These are phyloP conservation scores for Hemiscyllium ocellatum DNA, from an alignment of 2,113 vertebrate genomes.

Conservation along the genomic window DNA sequence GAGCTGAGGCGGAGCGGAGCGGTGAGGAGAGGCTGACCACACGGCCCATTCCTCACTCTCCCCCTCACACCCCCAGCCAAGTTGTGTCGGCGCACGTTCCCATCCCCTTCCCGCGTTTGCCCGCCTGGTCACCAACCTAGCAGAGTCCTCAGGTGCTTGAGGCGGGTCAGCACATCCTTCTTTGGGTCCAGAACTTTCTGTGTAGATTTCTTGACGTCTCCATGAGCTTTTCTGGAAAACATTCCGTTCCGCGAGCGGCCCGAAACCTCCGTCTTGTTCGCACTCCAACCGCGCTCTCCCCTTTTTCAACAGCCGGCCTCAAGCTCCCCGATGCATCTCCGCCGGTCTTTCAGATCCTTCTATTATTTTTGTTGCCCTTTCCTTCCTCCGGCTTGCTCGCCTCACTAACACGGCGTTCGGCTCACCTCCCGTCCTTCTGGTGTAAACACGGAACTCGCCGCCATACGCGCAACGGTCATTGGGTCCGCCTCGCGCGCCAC, in stretches of 20 bases:
- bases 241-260: constrained; percentile 60
- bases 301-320: neutral
- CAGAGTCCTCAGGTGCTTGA: constrained; percentile 87
- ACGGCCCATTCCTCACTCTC: neutral
- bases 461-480: neutral
- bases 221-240: constrained; percentile 90
- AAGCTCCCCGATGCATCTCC: neutral
- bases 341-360: constrained; percentile 47
- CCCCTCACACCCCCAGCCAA: neutral
- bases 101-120: neutral
- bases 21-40: neutral
- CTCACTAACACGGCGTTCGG: neutral
- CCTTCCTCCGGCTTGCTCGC: neutral
- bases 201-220: constrained; percentile 95
- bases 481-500: neutral
- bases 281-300: neutral
- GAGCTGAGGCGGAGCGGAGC: neutral
- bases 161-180: constrained; percentile 87
- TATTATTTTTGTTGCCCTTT: constrained; percentile 44
- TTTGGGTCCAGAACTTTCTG: constrained; percentile 99
- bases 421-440: neutral
- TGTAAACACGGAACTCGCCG: constrained; percentile 28
- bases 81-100: neutral
- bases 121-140: constrained; percentile 69
- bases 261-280: neutral